Percentiles rank a stretch among this genome's conserved stretches.
phyloP scores from a whole-genome alignment of 1,140 invertebrate genomes.

The Physella acuta region DNA sequence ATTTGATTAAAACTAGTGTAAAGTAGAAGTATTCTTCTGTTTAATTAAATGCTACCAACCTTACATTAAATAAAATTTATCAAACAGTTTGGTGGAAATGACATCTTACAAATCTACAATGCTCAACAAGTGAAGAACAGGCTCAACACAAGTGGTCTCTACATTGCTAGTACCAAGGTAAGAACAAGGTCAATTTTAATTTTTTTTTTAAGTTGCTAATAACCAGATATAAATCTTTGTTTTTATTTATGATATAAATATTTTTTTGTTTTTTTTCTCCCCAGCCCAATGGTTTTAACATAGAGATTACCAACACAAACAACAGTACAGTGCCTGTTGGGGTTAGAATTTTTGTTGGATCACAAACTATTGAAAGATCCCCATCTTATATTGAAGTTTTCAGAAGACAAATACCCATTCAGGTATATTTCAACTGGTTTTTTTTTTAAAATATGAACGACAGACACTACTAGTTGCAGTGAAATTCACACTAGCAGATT shows the following conservation, averaged over 20 bases:
- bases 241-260: background rate
- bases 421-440: too few relatives aligned
- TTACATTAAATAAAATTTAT: too few relatives aligned
- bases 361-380: conserved; percentile 80
- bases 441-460: too few relatives aligned
- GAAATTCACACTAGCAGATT: too few relatives aligned
- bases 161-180: conserved; percentile 58
- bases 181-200: background rate
- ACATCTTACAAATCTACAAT: conserved; percentile 93
- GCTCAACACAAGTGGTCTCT: conserved; percentile 75
- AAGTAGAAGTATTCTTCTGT: too few relatives aligned
- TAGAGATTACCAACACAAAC: conserved; percentile 89
- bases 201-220: background rate
- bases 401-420: conserved; percentile 73
- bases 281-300: conserved; percentile 80
- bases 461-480: too few relatives aligned
- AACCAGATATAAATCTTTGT: background rate
- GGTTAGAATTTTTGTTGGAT: conserved; percentile 80
- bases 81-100: conserved; percentile 87
- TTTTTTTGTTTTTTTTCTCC: conserved; percentile 47
- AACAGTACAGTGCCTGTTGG: conserved; percentile 79
- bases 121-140: conserved; percentile 90
- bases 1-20: too few relatives aligned
- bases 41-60: too few relatives aligned
- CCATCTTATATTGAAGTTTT: conserved; percentile 82